Evolutionary conservation across 2,888 invertebrate species (phyloP), one percentile per base, ranked within the genome.

Genomic region (Heliconius hortense): DNA sequence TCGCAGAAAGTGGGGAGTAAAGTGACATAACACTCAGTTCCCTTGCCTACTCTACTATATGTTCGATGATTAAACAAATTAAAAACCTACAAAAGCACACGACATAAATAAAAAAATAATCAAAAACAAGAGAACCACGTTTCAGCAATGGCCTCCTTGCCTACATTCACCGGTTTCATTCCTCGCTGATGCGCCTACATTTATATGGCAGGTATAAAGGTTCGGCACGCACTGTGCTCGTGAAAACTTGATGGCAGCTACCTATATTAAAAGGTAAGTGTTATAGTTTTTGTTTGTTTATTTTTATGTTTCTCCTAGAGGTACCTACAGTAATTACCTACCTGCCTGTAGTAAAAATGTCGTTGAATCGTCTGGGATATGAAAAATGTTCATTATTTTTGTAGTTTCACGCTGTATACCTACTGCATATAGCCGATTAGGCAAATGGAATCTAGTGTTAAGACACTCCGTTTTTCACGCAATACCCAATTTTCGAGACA

Each of bases 121-220:
- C 0, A 59, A 59, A 59, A 59, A 24, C 59, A 24, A 4, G 3
- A 21, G 59, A 59, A 24, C 5, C 59, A 11, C 15, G 43, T 66
- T 24, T 15, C 2, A 66, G 0, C 39, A 24, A 39, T 24, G 1
- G 39, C 66, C 39, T 15, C 39, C 43, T 43, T 13, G 66, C n/a
- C 43, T 39, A 43, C 15, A 8, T 43, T 15, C 66, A 66, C 66
- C 21, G n/a, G 66, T 15, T 66, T 43, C 63, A 69, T 76, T 77
- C 56, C 73, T 60, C 39, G 80, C 78, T 82, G 82, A 82, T 80
- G 79, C 79, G 81, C 80, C 79, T 80, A 76, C 82, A 80, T 82
- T 82, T 81, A 80, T 80, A 81, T 74, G 79, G 71, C 71, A 76
- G 76, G 78, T 79, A 78, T 79, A 78, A 82, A 82, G 81, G 80